phyloP scores from a whole-genome alignment of 2,888 invertebrate species.

The Drosophila ustulata region DNA sequence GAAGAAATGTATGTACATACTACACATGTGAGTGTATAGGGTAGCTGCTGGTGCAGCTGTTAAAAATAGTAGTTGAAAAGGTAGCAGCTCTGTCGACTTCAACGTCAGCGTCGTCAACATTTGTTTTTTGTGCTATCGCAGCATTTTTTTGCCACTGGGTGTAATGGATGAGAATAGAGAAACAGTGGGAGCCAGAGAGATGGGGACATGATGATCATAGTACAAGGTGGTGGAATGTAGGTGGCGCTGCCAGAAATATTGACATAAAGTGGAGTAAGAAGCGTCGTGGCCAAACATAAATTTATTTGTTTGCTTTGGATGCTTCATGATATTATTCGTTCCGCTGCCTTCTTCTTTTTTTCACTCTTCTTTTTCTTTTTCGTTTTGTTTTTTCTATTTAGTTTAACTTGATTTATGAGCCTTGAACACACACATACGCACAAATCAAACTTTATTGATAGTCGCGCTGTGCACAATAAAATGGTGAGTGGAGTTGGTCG shows the following conservation, averaged over 20 bases:
- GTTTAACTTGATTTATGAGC: conserved; percentile 70
- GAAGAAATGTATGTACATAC: too few species aligned
- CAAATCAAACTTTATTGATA: conserved; percentile 75
- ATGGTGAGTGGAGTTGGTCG: conserved; percentile 9
- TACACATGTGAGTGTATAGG: conserved; percentile 7
- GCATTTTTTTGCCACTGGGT: conserved; percentile 27
- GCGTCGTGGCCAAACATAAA: conserved; percentile 64
- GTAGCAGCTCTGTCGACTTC: conserved; percentile 28
- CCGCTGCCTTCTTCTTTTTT: neutral
- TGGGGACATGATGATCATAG: conserved; percentile 6
- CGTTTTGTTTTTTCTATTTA: conserved; percentile 59
- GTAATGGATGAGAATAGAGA: conserved; percentile 27
- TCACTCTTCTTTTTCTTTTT: conserved; percentile 16
- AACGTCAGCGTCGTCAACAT: conserved; percentile 30
- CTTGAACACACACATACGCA: conserved; percentile 30
- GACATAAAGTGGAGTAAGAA: conserved; percentile 58
- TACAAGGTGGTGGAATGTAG: conserved; percentile 15
- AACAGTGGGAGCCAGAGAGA: conserved; percentile 1
- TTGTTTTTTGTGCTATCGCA: conserved; percentile 40
- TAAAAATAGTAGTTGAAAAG: conserved; percentile 51
- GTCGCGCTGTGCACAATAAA: conserved; percentile 63
- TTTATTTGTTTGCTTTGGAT: conserved; percentile 58
- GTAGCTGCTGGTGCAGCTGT: conserved; percentile 31
- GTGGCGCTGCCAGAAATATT: conserved; percentile 52
- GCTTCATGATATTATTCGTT: conserved; percentile 32